These are phyloP conservation scores for Anoncus sp. DNA, from an alignment of 2,888 invertebrate genomes.

Conservation along the genomic window DNA sequence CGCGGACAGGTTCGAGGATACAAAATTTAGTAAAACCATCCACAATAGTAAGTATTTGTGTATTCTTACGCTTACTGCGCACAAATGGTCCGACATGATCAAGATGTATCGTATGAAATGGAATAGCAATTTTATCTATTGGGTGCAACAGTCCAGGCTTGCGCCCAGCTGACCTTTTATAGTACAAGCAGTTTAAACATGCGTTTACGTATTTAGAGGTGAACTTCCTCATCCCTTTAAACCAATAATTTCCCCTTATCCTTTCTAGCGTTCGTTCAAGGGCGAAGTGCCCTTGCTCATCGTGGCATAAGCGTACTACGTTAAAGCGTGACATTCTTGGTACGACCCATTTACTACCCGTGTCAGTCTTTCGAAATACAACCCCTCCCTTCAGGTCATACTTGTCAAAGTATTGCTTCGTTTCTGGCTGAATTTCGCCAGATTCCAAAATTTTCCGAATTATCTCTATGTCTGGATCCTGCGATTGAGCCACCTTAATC, in stretches of 20 bases:
- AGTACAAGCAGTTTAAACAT: constrained; percentile 55
- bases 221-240: constrained; percentile 71
- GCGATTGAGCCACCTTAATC: constrained; percentile 65
- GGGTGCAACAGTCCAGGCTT: constrained; percentile 77
- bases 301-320: neutral
- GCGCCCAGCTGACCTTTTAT: constrained; percentile 70
- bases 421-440: constrained; percentile 49
- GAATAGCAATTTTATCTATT: constrained; percentile 77
- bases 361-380: constrained; percentile 56
- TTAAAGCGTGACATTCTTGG: neutral
- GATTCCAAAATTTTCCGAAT: constrained; percentile 57
- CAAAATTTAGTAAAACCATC: constrained; percentile 79
- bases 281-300: constrained; percentile 77
- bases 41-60: constrained; percentile 74
- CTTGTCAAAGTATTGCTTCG: constrained; percentile 62
- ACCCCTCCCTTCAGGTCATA: constrained; percentile 55
- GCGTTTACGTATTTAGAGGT: constrained; percentile 78
- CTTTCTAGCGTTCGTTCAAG: constrained; percentile 73
- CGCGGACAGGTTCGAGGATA: constrained; percentile 72
- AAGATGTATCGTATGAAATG: constrained; percentile 80
- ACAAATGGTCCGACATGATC: constrained; percentile 81
- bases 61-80: constrained; percentile 72
- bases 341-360: constrained; percentile 73
- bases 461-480: constrained; percentile 59
- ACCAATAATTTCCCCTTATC: constrained; percentile 78